Evolutionary conservation across 2,797 vertebrate genomes (phyloP).

Genomic region (Liasis olivaceus): DNA sequence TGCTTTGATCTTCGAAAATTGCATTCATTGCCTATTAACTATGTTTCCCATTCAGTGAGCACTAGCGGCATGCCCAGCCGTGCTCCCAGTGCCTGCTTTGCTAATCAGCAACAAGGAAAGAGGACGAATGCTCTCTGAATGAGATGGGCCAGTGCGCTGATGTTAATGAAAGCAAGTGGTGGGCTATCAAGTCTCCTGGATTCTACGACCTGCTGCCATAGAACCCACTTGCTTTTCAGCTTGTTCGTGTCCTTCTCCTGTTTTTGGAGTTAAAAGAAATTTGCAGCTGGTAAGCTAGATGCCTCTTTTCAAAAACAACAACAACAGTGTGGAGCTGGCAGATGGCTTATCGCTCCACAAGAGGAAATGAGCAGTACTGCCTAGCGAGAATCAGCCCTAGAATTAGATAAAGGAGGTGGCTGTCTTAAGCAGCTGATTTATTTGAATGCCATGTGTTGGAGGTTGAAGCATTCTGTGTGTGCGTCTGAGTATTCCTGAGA

Average conservation of each 20-base stretch:
- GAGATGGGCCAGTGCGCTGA: neutral
- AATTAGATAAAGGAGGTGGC: neutral
- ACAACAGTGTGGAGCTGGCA: neutral
- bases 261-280: neutral
- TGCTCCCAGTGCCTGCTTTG: neutral
- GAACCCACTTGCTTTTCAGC: neutral
- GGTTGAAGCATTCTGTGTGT: neutral
- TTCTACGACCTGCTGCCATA: neutral
- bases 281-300: neutral
- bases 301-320: neutral
- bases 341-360: neutral
- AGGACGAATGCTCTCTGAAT: neutral
- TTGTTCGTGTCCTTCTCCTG: neutral
- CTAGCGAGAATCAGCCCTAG: neutral
- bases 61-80: neutral
- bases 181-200: neutral
- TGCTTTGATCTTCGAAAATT: neutral
- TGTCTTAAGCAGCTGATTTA: neutral
- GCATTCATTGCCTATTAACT: neutral
- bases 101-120: neutral
- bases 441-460: neutral
- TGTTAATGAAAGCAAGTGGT: constrained; percentile 1
- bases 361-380: neutral
- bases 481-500: neutral
- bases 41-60: neutral